Conservation (phyloP, 92 coral and sea anemone species). For the Parazoanthus swiftii region DNA sequence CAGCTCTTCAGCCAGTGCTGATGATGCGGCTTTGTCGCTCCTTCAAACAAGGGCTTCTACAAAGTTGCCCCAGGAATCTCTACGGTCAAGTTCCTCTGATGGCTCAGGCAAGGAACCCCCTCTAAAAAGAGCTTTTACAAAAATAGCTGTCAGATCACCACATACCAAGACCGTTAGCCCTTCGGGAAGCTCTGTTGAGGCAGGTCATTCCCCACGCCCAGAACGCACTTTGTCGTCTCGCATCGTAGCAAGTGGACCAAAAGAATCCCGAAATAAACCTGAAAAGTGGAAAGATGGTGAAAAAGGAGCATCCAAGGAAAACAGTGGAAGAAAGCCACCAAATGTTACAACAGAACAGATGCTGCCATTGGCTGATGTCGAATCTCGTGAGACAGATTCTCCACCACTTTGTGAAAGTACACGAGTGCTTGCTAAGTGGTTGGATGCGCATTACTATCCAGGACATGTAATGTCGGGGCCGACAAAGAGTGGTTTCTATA, state of each 20-base stretch:
- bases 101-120: background rate
- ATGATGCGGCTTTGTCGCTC: background rate
- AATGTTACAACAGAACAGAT: background rate
- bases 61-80: background rate
- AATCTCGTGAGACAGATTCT: slow-evolving; percentile 34
- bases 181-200: background rate
- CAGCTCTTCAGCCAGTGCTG: background rate
- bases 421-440: slow-evolving; percentile 92
- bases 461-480: slow-evolving; percentile 65
- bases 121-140: too few species aligned
- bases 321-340: background rate
- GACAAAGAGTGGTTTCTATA: slow-evolving; percentile 56
- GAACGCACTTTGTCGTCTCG: background rate
- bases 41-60: background rate
- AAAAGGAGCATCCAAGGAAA: background rate
- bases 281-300: background rate
- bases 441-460: slow-evolving; percentile 84
- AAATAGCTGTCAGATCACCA: background rate
- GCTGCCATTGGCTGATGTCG: background rate
- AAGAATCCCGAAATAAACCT: background rate
- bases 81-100: background rate
- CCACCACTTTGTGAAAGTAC: slow-evolving; percentile 57
- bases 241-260: background rate
- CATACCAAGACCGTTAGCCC: background rate
- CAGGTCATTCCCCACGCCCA: background rate